Evolutionary conservation across 2,113 vertebrate species (phyloP), one percentile per base, ranked within the genome.

Genomic region (Pollimyrus isidori): DNA sequence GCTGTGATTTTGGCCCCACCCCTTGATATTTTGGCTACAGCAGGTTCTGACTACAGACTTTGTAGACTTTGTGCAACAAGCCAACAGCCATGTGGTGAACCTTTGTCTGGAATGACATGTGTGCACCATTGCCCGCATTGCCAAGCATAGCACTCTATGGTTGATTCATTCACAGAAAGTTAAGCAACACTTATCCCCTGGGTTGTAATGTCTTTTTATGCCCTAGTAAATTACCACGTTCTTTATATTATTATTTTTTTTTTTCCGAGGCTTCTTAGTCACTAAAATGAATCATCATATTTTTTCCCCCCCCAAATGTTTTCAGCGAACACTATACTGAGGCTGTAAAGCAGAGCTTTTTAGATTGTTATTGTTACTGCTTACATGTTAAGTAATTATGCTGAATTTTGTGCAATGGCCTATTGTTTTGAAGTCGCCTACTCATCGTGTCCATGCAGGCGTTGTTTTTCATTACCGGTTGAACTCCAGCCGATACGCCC

Each of bases 381-480:
- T 76, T 42, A 42, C 35, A 42, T 80, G 73, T 6, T 21, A 80
- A 39, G 30, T n/a, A 19, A 42, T 69, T 69, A 30, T 69, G n/a
- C 26, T 65, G 10, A 4, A 30, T 69, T 30, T 30, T 30, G 9
- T 11, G 7, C n/a, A 65, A 30, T 65, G n/a, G n/a, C 62, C n/a
- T 26, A 13, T 30, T 65, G 62, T 17, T 53, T 56, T 6, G 39
- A 30, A 35, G 39, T 35, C 13, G 3, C 48, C 84, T 35, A 4
- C 49, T 84, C 17, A 15, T 35, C 56, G 50, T 48, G n/a, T n/a
- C 50, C 26, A 19, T 92, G 10, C 93, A 99, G 98, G 98, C 84
- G 98, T 98, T 21, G 98, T 99, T 5, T 99, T 99, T 94, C 98
- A 99, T 94, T 99, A 99, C 90, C 94, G 98, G 82, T 93, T 96